A percentile compares a stretch with the other conserved stretches of the same genome.
Conservation (phyloP, 2,797 vertebrate species). For the Vipera ursinii region DNA sequence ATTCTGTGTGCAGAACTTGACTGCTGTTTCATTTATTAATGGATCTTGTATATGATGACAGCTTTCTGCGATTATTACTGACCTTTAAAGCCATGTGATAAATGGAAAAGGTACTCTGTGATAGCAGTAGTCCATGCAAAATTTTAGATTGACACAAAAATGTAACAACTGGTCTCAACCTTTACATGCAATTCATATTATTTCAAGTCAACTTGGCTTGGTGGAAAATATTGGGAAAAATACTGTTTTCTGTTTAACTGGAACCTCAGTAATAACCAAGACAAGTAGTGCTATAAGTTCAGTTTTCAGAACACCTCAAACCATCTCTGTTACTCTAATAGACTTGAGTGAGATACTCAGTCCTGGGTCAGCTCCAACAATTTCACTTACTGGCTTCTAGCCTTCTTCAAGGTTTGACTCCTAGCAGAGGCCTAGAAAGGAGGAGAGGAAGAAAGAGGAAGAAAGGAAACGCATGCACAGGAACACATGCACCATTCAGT, state of each 20-base stretch:
- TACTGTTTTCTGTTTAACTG: background rate
- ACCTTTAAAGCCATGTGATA: background rate
- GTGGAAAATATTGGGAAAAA: background rate
- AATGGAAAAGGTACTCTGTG: background rate
- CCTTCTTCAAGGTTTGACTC: conserved; percentile 14
- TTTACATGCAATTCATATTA: background rate
- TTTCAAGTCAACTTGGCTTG: background rate
- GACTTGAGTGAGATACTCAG: background rate
- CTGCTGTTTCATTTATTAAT: background rate
- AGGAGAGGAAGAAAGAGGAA: background rate
- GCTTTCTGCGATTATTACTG: background rate
- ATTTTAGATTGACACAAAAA: background rate
- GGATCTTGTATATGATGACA: background rate
- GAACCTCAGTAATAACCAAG: background rate
- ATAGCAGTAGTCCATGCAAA: background rate
- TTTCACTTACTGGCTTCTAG: conserved; percentile 26
- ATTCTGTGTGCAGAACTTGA: background rate
- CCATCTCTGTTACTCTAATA: background rate
- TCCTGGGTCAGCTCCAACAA: background rate
- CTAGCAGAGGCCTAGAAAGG: conserved; percentile 27
- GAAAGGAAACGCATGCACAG: background rate
- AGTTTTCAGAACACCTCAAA: background rate
- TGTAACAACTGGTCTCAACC: background rate
- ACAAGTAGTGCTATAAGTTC: background rate
- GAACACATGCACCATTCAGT: background rate